Evolutionary conservation across 2,888 invertebrate genomes (phyloP), one percentile per base, ranked within the genome.

Genomic region (Brachyptera putata): DNA sequence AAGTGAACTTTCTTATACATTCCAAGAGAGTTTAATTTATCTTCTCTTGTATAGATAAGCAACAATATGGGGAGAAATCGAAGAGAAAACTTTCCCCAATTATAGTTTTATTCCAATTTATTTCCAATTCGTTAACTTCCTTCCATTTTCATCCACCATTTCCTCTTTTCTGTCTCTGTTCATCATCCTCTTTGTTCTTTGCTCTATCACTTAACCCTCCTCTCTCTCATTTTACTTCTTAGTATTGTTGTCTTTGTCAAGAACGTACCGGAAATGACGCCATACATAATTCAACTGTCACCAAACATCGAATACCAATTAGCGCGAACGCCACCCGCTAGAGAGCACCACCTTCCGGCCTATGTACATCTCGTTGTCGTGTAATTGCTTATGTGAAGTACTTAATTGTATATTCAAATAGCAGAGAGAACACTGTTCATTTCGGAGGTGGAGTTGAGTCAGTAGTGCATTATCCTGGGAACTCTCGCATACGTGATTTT

Each of bases 221-320:
- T 48, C 48, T 24, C 30, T 26, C 49, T 49, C 13, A 16, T 16
- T n/a, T 5, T 21, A 9, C 41, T 13, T 21, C 18, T 26, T 30
- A 13, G 24, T 21, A 9, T 14, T 24, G 50, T 57, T 37, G 50
- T 49, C 57, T 61, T 39, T n/a, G 36, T 30, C 26, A 46, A 16
- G 41, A 39, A 22, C n/a, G n/a, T 39, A 13, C 21, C 48, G 36
- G 56, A 56, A 59, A 59, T 41, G 49, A 57, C 56, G 26, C 34
- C 62, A 60, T 62, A 41, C 62, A 62, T 62, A 60, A 60, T 62
- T 60, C 62, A 62, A 30, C 26, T 34, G 46, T 37, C 57, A 43
- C 50, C 57, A 57, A 57, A 62, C 62, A 62, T 62, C 62, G 62
- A 60, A 62, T 60, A 55, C 57, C 62, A 62, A 62, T 62, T 62